These are phyloP conservation scores for Baronia brevicornis DNA, from an alignment of 2,888 invertebrate genomes.

Conservation along the genomic window DNA sequence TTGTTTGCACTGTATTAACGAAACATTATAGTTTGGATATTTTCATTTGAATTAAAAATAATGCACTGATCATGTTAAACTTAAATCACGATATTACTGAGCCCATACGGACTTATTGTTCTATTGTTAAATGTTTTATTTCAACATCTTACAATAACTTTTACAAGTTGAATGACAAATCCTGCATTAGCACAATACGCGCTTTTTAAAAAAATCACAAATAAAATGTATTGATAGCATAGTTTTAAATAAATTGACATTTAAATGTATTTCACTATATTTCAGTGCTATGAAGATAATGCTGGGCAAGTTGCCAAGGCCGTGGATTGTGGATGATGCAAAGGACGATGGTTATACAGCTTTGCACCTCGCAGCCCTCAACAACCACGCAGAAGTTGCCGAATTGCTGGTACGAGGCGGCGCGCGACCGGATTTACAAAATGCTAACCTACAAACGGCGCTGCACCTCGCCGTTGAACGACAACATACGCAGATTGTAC, in stretches of 20 bases:
- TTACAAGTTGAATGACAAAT: too few species aligned
- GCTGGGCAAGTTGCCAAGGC: conserved; percentile 91
- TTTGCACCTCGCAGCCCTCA: conserved; percentile 94
- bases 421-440: conserved; percentile 96
- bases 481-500: conserved; percentile 98
- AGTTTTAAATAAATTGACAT: not conserved
- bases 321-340: conserved; percentile 99
- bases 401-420: conserved; percentile 92
- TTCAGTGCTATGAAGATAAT: conserved; percentile 96
- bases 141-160: too few species aligned
- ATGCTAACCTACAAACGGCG: conserved; percentile 95
- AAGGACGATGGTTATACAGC: conserved; percentile 99
- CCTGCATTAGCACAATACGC: too few species aligned
- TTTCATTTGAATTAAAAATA: too few species aligned
- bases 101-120: too few species aligned
- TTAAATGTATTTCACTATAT: conserved; percentile 21
- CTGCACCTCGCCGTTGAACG: conserved; percentile 96
- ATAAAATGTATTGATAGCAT: too few species aligned
- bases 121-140: too few species aligned
- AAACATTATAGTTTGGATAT: too few species aligned
- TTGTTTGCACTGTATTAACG: too few species aligned
- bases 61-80: too few species aligned
- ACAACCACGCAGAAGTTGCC: conserved; percentile 97
- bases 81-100: too few species aligned
- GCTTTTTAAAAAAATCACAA: too few species aligned